Base-by-base conservation (phyloP, 2,888 invertebrate species). In the Deroplatys truncata region DNA sequence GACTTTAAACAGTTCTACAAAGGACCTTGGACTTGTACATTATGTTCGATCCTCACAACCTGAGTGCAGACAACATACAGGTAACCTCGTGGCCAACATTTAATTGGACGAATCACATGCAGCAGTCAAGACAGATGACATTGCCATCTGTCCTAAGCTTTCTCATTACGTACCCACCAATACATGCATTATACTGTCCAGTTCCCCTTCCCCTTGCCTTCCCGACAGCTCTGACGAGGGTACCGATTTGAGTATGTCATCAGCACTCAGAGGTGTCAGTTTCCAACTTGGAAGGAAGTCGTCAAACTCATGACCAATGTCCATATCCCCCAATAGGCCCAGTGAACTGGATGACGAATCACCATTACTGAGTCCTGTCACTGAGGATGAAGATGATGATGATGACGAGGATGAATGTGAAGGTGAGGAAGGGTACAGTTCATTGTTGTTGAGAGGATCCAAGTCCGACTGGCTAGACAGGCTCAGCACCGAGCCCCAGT, bases 401-500 rank as follows among this genome's bases (percentile, higher is more conserved):
- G 90, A 90, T 13, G 89, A 86, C 25, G 90, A 89, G 16, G 90
- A 89, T n/a, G 90, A 91, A 88, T 89, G 88, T 4, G 90, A 90
- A n/a, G 91, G 90, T 20, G 90, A 90, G 4, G 90, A 89, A 84
- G 93, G 93, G 90, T 96, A 96, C 92, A 97, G 94, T 94, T 97
- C 97, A 94, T 97, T 97, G 94, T 97, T 96, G 93, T 96, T 96
- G 86, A 96, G 93, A 91, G 97, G 97, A 94, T 98, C 98, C 90
- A 98, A 94, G 93, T 97, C 97, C 90, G 97, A 97, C 93, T 98
- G 97, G 91, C 97, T 97, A 92, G 97, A 97, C 87, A 98, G 95
- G 93, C 97, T 97, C 91, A 98, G 95, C 92, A 98, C 98, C 88
- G 98, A 98, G 93, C 98, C 97, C 98, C 98, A 98, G 94, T 98